Evolutionary conservation across 2,113 vertebrate species (phyloP).

Genomic region (Thinocorus orbignyianus): DNA sequence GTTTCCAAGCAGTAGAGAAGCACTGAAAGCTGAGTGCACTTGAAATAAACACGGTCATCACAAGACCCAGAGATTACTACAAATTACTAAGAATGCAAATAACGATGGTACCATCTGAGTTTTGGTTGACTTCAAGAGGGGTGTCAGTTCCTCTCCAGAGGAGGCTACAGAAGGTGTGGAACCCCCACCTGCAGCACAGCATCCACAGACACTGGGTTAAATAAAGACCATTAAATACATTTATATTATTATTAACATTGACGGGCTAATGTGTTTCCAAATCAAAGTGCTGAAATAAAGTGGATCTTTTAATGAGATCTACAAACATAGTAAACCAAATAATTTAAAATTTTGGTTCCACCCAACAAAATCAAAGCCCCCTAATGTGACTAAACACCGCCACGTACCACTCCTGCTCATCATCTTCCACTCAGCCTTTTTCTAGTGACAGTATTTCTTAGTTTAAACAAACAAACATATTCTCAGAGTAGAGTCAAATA

Average conservation of each 20-base stretch:
- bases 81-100: not conserved
- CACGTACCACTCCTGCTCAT: not conserved
- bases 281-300: not conserved
- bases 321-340: not conserved
- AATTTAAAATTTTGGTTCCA: not conserved
- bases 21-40: not conserved
- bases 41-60: fast-evolving
- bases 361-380: not conserved
- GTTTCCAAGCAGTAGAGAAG: not conserved
- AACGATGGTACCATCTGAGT: not conserved
- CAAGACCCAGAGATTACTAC: not conserved
- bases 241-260: not conserved
- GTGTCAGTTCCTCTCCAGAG: not conserved
- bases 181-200: not conserved
- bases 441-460: not conserved
- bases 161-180: not conserved
- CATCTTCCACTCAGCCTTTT: not conserved
- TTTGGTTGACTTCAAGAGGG: not conserved
- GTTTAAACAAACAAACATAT: not conserved
- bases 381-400: not conserved
- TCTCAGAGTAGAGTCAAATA: not conserved
- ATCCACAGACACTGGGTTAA: not conserved
- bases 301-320: not conserved
- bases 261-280: not conserved
- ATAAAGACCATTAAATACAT: not conserved